phyloP scores from a whole-genome alignment of 2,113 vertebrate species.

The Prionailurus viverrinus region DNA sequence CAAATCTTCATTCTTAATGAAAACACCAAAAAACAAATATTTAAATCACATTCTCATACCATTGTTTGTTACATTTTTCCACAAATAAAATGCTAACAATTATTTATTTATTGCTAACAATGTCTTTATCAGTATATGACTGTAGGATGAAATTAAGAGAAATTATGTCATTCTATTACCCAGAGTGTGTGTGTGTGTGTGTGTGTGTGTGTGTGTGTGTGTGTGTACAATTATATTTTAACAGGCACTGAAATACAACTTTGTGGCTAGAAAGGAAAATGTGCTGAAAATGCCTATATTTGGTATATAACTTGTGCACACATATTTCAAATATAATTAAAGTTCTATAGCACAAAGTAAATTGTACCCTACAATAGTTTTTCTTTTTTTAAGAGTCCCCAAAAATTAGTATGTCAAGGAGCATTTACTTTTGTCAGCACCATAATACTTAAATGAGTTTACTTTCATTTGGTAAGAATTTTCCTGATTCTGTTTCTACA shows the following conservation, averaged over 20 bases:
- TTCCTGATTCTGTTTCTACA: not conserved
- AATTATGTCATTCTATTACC: not conserved
- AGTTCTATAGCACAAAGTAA: not conserved
- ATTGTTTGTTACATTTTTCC: not conserved
- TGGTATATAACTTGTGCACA: not conserved
- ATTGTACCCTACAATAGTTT: not conserved
- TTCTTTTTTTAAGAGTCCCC: not conserved
- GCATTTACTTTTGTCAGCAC: not conserved
- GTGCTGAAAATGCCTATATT: not conserved
- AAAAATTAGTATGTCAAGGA: not conserved
- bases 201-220: no score
- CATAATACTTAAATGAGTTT: not conserved
- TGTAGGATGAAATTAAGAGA: constrained; percentile 43
- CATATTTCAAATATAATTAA: not conserved
- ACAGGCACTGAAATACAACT: not conserved
- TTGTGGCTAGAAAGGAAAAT: not conserved
- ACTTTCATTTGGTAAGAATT: constrained; percentile 1
- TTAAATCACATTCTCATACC: not conserved
- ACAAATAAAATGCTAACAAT: no score
- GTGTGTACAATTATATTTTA: not conserved
- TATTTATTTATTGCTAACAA: not conserved
- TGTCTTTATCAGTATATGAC: not conserved
- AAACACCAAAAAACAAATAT: constrained; percentile 19
- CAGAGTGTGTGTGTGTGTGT: not conserved
- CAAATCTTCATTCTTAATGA: not conserved